These are phyloP conservation scores for Fopius arisanus DNA, from an alignment of 1,140 invertebrate species.

Conservation along the genomic window DNA sequence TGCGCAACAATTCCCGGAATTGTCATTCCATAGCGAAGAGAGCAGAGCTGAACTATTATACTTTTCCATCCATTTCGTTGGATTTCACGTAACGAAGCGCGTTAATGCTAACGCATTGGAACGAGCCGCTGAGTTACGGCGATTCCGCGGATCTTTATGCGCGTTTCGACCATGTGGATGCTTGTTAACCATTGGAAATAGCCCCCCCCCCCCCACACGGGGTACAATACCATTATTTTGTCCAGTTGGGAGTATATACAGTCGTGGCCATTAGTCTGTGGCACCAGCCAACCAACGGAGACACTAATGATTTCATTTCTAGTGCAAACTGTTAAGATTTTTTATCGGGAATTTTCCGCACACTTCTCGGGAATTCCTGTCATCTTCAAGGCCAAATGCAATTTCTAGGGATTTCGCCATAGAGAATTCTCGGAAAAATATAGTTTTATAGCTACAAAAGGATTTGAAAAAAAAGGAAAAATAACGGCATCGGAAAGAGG, in stretches of 20 bases:
- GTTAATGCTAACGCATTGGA: conserved; percentile 54
- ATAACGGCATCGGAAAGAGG: too few species aligned
- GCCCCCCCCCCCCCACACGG: background rate
- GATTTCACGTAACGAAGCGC: conserved; percentile 53
- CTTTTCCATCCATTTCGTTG: conserved; percentile 17
- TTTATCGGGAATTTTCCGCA: too few species aligned
- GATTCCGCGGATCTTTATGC: conserved; percentile 52
- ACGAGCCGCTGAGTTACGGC: conserved; percentile 55
- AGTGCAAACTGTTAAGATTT: too few species aligned
- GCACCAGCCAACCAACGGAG: conserved; percentile 2
- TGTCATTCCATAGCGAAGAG: background rate
- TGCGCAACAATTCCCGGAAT: background rate
- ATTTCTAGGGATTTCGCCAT: too few species aligned
- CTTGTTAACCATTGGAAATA: conserved; percentile 64
- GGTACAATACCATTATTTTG: conserved; percentile 63
- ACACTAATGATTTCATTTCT: conserved; percentile 61
- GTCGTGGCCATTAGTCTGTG: conserved; percentile 47
- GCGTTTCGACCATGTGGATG: conserved; percentile 38
- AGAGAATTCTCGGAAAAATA: too few species aligned
- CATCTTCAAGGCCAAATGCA: too few species aligned
- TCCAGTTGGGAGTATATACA: conserved; percentile 21
- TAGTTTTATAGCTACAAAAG: too few species aligned
- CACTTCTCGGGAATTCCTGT: too few species aligned
- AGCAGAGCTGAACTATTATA: background rate
- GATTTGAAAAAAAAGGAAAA: too few species aligned